Evolutionary conservation across 2,113 vertebrate species (phyloP), one percentile per base, ranked within the genome.

Genomic region (Nothoprocta pentlandii): DNA sequence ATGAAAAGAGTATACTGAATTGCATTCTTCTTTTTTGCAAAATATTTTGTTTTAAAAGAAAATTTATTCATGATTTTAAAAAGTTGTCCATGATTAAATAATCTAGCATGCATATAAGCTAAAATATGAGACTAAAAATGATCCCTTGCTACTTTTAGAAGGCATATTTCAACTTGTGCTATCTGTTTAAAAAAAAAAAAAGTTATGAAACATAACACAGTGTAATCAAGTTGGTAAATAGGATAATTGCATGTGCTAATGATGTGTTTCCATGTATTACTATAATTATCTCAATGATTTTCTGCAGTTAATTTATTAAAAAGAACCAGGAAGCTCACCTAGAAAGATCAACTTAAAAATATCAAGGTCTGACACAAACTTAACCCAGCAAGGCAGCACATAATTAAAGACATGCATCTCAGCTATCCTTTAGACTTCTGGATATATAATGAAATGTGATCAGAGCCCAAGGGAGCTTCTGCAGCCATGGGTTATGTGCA

Each of bases 271-370:
- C 95, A 96, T 96, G 94, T 53, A 92, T 95, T 98, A 90, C 93
- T 97, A 17, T 97, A 97, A 98, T 97, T 97, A 96, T 77, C 94
- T 93, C 87, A 95, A 96, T 96, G 96, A 96, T 96, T 96, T 97
- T 97, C 95, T 94, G 73, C 89, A 97, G 96, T 92, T 96, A 97
- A 96, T 97, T 95, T 81, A 97, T 97, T 97, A 96, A 95, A 95
- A 97, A 96, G 95, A 97, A 87, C 47, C 90, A 94, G 93, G 95
- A 97, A 97, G 91, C 95, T 97, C 93, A 94, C 23, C 96, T 97
- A 96, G 76, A 63, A 78, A 96, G 95, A 97, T 97, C 93, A 97
- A 93, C 96, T 97, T 80, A 94, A 91, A 96, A 95, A 93, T 74
- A 85, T 97, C 95, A 97, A 92, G 96, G 92, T 96, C 85, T 97